These are phyloP conservation scores for Mechanitis messenoides DNA, from an alignment of 2,888 invertebrate genomes.

Conservation along the genomic window DNA sequence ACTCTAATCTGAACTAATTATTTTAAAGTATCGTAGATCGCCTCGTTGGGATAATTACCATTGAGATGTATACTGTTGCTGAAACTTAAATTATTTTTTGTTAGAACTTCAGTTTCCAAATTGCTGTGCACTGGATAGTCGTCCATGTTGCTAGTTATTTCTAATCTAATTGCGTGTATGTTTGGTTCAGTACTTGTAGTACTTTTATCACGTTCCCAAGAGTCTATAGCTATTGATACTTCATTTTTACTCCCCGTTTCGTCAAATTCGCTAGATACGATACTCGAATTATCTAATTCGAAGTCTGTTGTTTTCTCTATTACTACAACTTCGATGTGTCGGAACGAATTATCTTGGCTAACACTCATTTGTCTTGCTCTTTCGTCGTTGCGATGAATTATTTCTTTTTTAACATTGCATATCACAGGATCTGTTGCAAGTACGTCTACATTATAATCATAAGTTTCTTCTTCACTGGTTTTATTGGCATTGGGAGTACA, in stretches of 20 bases:
- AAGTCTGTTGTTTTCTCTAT: conserved; percentile 72
- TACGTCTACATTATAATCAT: conserved; percentile 64
- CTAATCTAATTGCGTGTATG: conserved; percentile 70
- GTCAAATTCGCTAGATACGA: conserved; percentile 63
- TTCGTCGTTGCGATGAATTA: conserved; percentile 66
- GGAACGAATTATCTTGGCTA: conserved; percentile 67
- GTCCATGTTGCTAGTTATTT: conserved; percentile 70
- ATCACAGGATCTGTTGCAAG: conserved; percentile 69
- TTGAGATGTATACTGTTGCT: conserved; percentile 74
- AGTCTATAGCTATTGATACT: conserved; percentile 64
- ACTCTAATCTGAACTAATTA: conserved; percentile 37
- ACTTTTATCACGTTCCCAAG: conserved; percentile 66
- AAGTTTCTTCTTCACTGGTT: conserved; percentile 59
- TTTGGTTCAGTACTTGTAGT: conserved; percentile 51
- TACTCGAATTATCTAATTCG: conserved; percentile 65
- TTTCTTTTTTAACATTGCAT: conserved; percentile 71
- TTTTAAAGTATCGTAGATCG: conserved; percentile 74
- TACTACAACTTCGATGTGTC: conserved; percentile 73
- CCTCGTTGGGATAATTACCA: conserved; percentile 75
- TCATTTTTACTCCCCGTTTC: conserved; percentile 65
- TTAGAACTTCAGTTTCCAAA: conserved; percentile 56
- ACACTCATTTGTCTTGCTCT: conserved; percentile 66
- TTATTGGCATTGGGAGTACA: conserved; percentile 67
- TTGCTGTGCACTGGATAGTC: conserved; percentile 58
- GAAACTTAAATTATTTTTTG: conserved; percentile 71